Base-by-base conservation (phyloP, 2,113 vertebrate genomes). In the Xiphophorus couchianus region DNA sequence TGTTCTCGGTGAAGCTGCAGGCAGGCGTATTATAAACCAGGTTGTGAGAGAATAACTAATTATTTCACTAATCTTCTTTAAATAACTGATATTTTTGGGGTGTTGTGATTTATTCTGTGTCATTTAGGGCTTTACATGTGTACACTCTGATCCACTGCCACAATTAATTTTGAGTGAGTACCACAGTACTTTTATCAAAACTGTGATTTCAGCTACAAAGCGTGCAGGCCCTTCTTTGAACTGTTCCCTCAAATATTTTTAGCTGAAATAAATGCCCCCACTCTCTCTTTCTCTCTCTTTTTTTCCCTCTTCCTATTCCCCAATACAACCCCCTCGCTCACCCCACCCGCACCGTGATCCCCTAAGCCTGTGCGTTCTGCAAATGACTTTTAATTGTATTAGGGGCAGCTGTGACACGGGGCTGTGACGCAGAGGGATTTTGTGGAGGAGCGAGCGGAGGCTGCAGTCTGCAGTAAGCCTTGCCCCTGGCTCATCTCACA, bases 381-480 rank as follows among this genome's bases (percentile, higher is more conserved):
- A 94, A 95, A 95, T 95, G 91, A 95, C 93, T 95, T 95, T 94
- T 95, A 95, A 95, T 95, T 95, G 94, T 95, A 94, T 95, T 94
- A 95, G 90, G 91, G 89, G 91, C 91, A 93, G 92, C 94, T 94
- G 93, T 94, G 93, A 94, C 93, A 95, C 89, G 86, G 92, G 91
- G 86, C 93, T 90, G 90, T 88, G 91, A 92, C 84, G 91, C 89
- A 85, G 91, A 86, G 85, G 92, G 91, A 91, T 94, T 92, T 89
- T 89, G 89, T 87, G 91, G 89, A 90, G 90, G 91, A 91, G 92
- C 86, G 62, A 86, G 92, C 82, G 87, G 85, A 88, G 90, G 88
- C 90, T 91, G 87, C 86, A 89, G 93, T 84, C 90, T 88, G 89
- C 84, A 84, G 88, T 95, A 95, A 95, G 94, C 94, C 89, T 91